Percentiles rank a stretch among this genome's conserved stretches.
These are phyloP conservation scores for Bugulina stolonifera DNA, from an alignment of 2,888 invertebrate species.

Conservation along the genomic window DNA sequence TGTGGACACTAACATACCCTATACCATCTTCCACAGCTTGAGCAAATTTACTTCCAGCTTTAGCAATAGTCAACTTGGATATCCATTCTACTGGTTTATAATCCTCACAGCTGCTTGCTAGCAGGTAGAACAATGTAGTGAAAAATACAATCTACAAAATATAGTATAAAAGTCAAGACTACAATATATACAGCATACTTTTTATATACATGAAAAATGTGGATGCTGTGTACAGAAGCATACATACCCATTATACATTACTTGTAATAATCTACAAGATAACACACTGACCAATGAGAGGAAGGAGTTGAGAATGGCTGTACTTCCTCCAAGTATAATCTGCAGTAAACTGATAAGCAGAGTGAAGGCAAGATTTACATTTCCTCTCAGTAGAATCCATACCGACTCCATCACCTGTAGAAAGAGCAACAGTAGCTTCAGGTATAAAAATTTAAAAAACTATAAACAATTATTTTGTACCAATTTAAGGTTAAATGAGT, in stretches of 20 bases:
- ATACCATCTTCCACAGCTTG: slow-evolving; percentile 56
- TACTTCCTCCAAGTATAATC: slow-evolving; percentile 66
- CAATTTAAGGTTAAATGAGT: no score
- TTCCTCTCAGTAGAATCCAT: slow-evolving; percentile 87
- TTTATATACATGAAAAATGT: no score
- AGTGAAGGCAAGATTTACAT: slow-evolving; percentile 76
- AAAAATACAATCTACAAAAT: slow-evolving; percentile 79
- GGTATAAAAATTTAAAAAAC: no score
- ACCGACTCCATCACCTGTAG: slow-evolving; percentile 69
- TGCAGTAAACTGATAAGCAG: slow-evolving; percentile 81
- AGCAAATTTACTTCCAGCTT: slow-evolving; percentile 41
- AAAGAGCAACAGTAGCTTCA: no score
- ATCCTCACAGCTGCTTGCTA: slow-evolving; percentile 75
- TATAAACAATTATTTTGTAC: no score
- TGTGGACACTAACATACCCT: no score
- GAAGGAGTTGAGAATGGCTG: slow-evolving; percentile 52
- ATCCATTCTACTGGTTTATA: slow-evolving; percentile 90
- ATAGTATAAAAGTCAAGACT: neutral
- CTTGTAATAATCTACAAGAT: no score
- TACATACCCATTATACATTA: no score
- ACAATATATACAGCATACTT: no score
- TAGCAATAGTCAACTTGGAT: slow-evolving; percentile 70
- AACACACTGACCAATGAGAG: slow-evolving; percentile 51
- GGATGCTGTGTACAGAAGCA: neutral
- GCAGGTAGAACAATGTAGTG: slow-evolving; percentile 88